Evolutionary conservation across 2,888 invertebrate species (phyloP).

Genomic region (Apamea crenata): DNA sequence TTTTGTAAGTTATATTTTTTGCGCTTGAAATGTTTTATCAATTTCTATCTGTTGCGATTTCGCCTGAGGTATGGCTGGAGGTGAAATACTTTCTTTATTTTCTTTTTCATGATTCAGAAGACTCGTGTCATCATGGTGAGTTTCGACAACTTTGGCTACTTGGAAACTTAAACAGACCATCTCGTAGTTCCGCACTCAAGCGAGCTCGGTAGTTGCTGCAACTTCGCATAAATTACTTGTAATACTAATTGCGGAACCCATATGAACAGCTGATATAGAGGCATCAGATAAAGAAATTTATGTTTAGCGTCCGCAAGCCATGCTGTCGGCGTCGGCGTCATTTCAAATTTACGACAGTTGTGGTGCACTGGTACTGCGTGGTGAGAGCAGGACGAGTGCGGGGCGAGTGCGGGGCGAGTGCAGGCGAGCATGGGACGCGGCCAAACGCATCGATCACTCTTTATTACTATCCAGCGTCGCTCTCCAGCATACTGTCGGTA

Average conservation of each 20-base stretch:
- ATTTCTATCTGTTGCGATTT: constrained; percentile 67
- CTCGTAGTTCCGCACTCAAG: not conserved
- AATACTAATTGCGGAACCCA: constrained; percentile 43
- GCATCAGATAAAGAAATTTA: constrained; percentile 73
- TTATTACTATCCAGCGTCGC: constrained; percentile 61
- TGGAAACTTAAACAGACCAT: not conserved
- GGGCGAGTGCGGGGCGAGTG: constrained; percentile 25
- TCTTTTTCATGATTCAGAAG: constrained; percentile 17
- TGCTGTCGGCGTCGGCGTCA: constrained; percentile 70
- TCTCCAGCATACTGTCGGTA: constrained; percentile 58
- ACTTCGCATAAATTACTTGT: constrained; percentile 19
- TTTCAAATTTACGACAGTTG: constrained; percentile 76
- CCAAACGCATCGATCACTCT: constrained; percentile 69
- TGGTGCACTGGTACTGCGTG: constrained; percentile 35
- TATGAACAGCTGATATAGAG: constrained; percentile 66
- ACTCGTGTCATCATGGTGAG: not conserved
- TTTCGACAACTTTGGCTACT: not conserved
- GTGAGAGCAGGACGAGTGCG: constrained; percentile 6
- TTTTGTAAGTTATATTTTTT: constrained; percentile 82
- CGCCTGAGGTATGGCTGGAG: constrained; percentile 23
- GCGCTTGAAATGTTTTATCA: constrained; percentile 79
- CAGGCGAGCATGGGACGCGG: constrained; percentile 32
- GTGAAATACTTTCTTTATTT: constrained; percentile 41
- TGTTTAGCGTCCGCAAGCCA: constrained; percentile 66
- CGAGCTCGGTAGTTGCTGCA: not conserved